A percentile compares a stretch with the other conserved stretches of the same genome.
These are phyloP conservation scores for Calameuta filiformis DNA, from an alignment of 2,888 invertebrate genomes.

Conservation along the genomic window DNA sequence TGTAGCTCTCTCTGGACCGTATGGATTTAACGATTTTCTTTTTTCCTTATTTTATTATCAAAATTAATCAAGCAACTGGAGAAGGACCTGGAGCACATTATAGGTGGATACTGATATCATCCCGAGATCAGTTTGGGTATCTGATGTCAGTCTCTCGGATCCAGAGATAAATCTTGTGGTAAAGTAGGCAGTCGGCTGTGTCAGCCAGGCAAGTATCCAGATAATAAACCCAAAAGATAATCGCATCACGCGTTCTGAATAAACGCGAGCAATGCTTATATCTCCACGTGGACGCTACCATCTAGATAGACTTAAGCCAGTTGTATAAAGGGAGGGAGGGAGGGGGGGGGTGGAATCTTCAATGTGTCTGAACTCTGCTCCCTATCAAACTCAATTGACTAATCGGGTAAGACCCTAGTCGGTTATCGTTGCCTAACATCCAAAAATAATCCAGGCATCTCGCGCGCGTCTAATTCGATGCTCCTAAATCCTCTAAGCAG, in stretches of 20 bases:
- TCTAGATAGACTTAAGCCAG: slow-evolving; percentile 1
- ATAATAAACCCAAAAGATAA: neutral
- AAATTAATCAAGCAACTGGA: neutral
- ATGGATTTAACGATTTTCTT: neutral
- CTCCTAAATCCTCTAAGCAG: neutral
- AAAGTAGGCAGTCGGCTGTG: neutral
- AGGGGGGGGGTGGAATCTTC: neutral
- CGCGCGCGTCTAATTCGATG: neutral
- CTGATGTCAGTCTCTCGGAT: neutral
- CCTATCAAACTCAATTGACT: slow-evolving; percentile 1
- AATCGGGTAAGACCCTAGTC: neutral
- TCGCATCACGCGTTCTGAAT: slow-evolving; percentile 4
- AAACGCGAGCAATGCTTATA: neutral
- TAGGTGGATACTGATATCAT: neutral
- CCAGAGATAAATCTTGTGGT: neutral
- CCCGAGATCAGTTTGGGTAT: neutral
- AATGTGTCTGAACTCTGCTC: neutral
- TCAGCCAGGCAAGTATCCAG: neutral
- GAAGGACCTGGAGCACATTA: neutral
- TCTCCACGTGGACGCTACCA: neutral
- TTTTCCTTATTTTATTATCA: neutral
- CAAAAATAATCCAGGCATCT: neutral
- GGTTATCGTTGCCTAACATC: neutral
- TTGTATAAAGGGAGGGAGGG: too few relatives aligned
- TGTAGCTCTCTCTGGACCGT: neutral